Percentiles rank a stretch among this genome's conserved stretches.
Conservation (phyloP, 2,797 vertebrate genomes). For the Chelmon rostratus region DNA sequence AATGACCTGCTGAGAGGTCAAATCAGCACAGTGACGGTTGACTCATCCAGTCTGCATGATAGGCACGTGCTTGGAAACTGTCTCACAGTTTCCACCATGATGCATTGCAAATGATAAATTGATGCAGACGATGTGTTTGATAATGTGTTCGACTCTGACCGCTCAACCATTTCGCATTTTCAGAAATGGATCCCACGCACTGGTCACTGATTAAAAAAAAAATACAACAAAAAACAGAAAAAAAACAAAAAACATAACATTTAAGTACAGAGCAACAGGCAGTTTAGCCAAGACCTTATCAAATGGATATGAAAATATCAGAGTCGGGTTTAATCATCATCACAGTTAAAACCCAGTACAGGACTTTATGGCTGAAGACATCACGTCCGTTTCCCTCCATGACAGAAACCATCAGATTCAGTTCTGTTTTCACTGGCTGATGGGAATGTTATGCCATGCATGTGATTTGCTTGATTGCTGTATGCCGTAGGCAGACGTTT, state of each 20-base stretch:
- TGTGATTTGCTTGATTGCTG: slow-evolving; percentile 45
- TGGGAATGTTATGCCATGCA: slow-evolving; percentile 46
- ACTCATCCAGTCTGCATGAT: slow-evolving; percentile 54
- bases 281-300: background rate
- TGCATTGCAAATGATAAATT: slow-evolving; percentile 30
- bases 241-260: background rate
- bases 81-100: slow-evolving; percentile 39
- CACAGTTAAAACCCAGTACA: background rate
- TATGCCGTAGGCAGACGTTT: slow-evolving; percentile 2
- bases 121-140: background rate
- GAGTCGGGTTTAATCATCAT: background rate
- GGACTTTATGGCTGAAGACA: slow-evolving; percentile 4
- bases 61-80: slow-evolving; percentile 47
- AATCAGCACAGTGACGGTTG: slow-evolving; percentile 31
- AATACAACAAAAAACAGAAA: background rate
- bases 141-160: background rate
- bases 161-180: slow-evolving; percentile 1
- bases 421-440: slow-evolving; percentile 24
- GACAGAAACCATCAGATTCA: slow-evolving; percentile 35
- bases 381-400: background rate
- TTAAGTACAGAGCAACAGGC: background rate
- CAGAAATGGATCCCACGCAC: slow-evolving; percentile 1
- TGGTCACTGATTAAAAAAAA: background rate
- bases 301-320: background rate
- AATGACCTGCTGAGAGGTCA: background rate